Base-by-base conservation (phyloP, 37 sponge, comb jelly and placozoan species). In the Bolinopsis microptera region DNA sequence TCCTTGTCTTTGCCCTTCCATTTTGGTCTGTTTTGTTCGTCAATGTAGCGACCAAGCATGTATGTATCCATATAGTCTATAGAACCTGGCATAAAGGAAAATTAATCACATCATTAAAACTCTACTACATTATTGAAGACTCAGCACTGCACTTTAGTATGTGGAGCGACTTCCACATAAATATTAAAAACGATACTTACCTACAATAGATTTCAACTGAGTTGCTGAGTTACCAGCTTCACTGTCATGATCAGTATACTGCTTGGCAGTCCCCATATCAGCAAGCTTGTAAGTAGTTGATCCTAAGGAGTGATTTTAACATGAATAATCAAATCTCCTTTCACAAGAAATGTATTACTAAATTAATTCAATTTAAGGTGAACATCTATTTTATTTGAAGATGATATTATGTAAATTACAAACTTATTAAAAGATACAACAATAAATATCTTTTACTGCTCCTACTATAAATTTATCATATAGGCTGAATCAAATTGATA, bases 181-280 rank as follows among this genome's bases (percentile, higher is more conserved):
- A 61, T 61, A 70, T 28, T 2, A 70, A 28, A 70, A 70, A 3
- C 2, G 25, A 8, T 70, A 24, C 80, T 77, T 77, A 34, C 80
- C 80, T 16, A 34, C 80, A 35, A 77, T 32, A 3, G 80, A 77
- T 32, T 2, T 35, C 21, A 77, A 32, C 1, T 22, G 9, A 34
- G 80, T 1, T 1, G 27, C 80, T 34, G 27, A 32, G 35, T 77
- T 13, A 34, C 33, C 35, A 32, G 80, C 9, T 21, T 77, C 18
- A 33, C 32, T 32, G 0, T 72, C 31, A n/a, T n/a, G n/a, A 30
- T 77, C 36, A 26, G 24, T 27, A 27, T 33, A 86, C 48, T 86
- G 90, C 39, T 86, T 86, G 26, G 61, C 90, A 39, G 90, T 86
- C 8, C 90, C 61, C 61, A 86, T 28, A 40, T 86, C 90, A 26